Percentiles rank a stretch among this genome's conserved stretches.
Conservation (phyloP, 1,140 invertebrate genomes). For the Paraescarpia echinospica region DNA sequence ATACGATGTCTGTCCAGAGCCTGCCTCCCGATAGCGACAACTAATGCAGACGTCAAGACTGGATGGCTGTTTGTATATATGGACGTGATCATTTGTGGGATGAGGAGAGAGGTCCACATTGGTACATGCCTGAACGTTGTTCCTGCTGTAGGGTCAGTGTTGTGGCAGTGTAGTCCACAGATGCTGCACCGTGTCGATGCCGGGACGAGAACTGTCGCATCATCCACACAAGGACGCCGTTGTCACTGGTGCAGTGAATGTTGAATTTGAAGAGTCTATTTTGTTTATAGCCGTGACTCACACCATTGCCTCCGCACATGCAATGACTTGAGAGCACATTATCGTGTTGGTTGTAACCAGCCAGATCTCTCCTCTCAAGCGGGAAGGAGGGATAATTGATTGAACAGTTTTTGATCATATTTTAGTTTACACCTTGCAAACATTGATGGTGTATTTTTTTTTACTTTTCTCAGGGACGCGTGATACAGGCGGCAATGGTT, state of each 20-base stretch:
- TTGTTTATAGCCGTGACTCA: background rate
- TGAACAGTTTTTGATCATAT: background rate
- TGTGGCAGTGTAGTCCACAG: background rate
- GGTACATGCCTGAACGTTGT: too few relatives aligned
- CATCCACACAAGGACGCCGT: background rate
- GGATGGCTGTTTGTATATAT: background rate
- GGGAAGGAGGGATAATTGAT: background rate
- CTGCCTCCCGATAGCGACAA: background rate
- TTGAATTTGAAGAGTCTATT: constrained; percentile 6
- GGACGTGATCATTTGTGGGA: background rate
- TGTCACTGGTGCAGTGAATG: background rate
- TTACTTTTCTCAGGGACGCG: background rate
- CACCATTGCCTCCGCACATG: background rate
- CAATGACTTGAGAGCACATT: background rate
- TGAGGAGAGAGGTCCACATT: background rate
- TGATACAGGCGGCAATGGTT: background rate
- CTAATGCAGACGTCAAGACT: background rate
- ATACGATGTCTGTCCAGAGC: background rate
- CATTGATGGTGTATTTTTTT: background rate
- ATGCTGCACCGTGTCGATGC: background rate
- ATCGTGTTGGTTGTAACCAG: background rate
- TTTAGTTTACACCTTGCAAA: background rate
- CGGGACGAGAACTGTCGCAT: background rate
- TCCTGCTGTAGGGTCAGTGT: background rate
- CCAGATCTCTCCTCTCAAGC: background rate